Evolutionary conservation across 2,888 invertebrate genomes (phyloP), one percentile per base, ranked within the genome.

Genomic region (Caenorhabditis sp.): DNA sequence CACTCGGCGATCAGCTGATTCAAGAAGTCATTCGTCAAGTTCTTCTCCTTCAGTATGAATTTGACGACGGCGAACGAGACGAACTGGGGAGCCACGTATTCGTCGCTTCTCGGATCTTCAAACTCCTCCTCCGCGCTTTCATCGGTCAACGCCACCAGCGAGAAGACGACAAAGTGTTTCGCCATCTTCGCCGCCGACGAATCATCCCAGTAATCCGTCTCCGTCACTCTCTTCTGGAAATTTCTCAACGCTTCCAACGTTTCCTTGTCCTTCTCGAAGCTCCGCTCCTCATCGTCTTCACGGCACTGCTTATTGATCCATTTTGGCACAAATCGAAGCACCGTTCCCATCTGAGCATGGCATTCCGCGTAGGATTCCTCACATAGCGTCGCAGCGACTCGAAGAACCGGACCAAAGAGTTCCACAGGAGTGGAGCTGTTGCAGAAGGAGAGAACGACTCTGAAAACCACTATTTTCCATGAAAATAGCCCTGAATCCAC

Each of bases 311-410:
- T 47, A 37, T 67, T 61, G 32, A 81, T 35, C 81, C 81, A 81
- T 50, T 76, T 81, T 1, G 76, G 76, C 32, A 64, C 37, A n/a
- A 81, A 81, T 28, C 67, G 28, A 3, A 81, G 53, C 26, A 81
- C 26, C 11, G 26, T 24, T 0, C 40, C 61, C 65, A 81, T 61
- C 1, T 51, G 6, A 11, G 22, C 1, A 22, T 81, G 81, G 18
- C 65, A 50, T 50, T 81, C 76, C 0, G 60, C 20, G 51, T 81
- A 76, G 6, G 70, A 64, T 0, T 74, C 65, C 18, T 81, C 81
- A 40, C 81, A 81, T 0, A 81, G 50, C 32, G 56, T 67, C 15
- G 76, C 47, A 0, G 55, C 76, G 0, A 70, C 32, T 28, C 70
- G 65, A 1, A 76, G 44, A 15, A 71, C 37, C 20, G 76, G 32